phyloP scores from a whole-genome alignment of 2,797 vertebrate genomes.

The Danionella dracula region DNA sequence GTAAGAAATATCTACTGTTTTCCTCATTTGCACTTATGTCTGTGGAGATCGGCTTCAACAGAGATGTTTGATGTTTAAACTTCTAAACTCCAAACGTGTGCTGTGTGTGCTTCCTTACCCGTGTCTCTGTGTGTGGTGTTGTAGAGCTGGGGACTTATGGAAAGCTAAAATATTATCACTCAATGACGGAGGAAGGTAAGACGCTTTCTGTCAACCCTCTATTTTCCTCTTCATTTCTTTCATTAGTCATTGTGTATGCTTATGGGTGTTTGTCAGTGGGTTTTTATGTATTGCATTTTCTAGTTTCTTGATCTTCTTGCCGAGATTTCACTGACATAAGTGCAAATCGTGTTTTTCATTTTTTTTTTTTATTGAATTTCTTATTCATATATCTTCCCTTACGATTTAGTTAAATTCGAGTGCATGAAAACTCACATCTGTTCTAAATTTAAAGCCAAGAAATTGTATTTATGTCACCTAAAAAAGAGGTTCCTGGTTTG shows the following conservation, averaged over 20 bases:
- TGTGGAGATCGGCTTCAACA: not conserved
- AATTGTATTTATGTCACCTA: too few species aligned
- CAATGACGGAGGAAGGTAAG: conserved; percentile 99
- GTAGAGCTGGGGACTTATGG: conserved; percentile 99
- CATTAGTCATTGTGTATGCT: conserved; percentile 49
- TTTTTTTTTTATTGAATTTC: conserved; percentile 47
- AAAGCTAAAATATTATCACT: conserved; percentile 99
- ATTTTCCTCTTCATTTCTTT: not conserved
- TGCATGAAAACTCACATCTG: not conserved
- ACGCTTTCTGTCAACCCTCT: conserved; percentile 44
- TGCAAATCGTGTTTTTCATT: conserved; percentile 65
- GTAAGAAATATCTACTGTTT: too few species aligned
- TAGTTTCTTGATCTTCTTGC: conserved; percentile 59
- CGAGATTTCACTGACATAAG: conserved; percentile 79
- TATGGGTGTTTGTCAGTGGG: conserved; percentile 33
- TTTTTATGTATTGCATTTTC: conserved; percentile 49
- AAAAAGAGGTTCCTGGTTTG: too few species aligned
- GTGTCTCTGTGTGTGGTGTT: conserved; percentile 98
- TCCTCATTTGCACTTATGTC: not conserved
- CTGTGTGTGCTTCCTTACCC: conserved; percentile 77
- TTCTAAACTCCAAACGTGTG: not conserved
- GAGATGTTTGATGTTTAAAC: not conserved
- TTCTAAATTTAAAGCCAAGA: too few species aligned
- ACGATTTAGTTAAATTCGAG: conserved; percentile 7
- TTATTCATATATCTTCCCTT: conserved; percentile 7